Evolutionary conservation across 92 coral and sea anemone species (phyloP), one percentile per base, ranked within the genome.

Genomic region (Parazoanthus swiftii): DNA sequence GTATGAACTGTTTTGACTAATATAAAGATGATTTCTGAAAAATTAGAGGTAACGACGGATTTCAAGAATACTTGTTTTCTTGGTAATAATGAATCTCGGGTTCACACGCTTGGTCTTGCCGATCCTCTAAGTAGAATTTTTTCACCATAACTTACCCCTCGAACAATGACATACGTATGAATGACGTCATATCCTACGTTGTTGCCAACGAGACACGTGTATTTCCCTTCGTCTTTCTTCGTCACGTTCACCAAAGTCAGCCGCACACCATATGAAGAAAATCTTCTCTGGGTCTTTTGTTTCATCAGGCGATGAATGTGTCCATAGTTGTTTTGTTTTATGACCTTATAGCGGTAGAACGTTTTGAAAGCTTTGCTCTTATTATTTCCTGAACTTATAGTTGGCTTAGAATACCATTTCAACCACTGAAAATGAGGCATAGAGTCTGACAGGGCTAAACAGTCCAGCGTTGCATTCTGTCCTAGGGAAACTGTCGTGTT

Each of bases 381-480:
- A 39, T 2, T n/a, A 84, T 93, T 90, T 43, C 74, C 23, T 29
- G 94, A 82, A 58, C 77, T 44, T 38, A 91, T 93, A 39, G 75
- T 50, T 26, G 44, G n/a, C 8, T 80, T 81, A 0, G 76, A 16
- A 48, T 80, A 86, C 96, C 96, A 94, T 13, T 93, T 89, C 4
- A 97, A 54, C 97, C 97, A 97, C 86, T 95, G 99, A 91, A 97
- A 97, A 80, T 97, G 99, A 16, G 99, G 99, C 93, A 93, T 84
- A 13, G 95, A 90, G 81, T 97, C 99, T 77, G 98, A 95, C 35
- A 94, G 63, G 3, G 97, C 98, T 51, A 78, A 89, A 86, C 99
- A 97, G 35, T n/a, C 76, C 4, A 95, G 85, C 1, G 96, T 94
- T 51, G 92, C 98, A 79, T 97, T 94, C 21, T 94, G 76, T 35